These are phyloP conservation scores for Engraulis encrasicolus DNA, from an alignment of 2,113 vertebrate species.

Conservation along the genomic window DNA sequence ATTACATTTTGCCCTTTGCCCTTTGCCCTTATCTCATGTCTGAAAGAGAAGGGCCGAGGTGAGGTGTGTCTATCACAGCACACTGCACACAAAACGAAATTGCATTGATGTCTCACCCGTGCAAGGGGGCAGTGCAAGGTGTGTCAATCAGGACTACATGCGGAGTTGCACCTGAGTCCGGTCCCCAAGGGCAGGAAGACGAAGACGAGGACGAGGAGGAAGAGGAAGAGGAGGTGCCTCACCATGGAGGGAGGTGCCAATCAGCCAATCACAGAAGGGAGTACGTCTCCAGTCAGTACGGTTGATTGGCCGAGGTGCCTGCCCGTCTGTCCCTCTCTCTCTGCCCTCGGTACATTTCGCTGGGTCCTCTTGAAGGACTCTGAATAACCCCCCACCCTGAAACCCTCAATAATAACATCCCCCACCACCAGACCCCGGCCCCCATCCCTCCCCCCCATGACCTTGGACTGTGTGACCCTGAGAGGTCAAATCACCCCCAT, in stretches of 20 bases:
- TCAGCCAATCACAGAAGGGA: background rate
- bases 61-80: no score
- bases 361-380: background rate
- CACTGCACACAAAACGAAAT: no score
- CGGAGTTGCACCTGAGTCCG: constrained; percentile 5
- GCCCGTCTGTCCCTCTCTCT: background rate
- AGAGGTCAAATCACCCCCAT: background rate
- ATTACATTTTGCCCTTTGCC: no score
- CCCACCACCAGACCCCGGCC: background rate
- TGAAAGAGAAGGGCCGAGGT: no score
- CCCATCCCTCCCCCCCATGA: background rate
- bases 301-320: no score
- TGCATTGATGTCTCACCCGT: no score
- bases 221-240: no score
- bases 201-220: no score
- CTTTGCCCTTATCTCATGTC: no score
- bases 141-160: constrained; percentile 6
- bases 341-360: background rate
- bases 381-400: background rate
- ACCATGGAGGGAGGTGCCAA: background rate
- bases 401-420: no score
- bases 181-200: constrained; percentile 1
- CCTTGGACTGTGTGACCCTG: background rate
- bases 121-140: background rate
- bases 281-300: no score